Evolutionary conservation across 2,888 invertebrate species (phyloP).

Genomic region (Leucoma salicis): DNA sequence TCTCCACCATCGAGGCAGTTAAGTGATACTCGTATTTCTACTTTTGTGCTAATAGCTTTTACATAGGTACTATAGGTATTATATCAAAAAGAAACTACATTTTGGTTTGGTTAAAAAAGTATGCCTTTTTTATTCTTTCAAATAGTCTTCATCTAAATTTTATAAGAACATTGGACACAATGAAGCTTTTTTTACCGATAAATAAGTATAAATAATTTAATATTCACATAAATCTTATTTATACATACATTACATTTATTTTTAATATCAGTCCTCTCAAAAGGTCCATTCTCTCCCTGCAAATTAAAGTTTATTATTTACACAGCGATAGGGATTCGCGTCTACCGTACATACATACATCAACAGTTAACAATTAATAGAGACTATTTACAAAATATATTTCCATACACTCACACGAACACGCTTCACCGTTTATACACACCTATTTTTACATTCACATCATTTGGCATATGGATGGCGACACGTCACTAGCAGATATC

Average conservation of each 20-base stretch:
- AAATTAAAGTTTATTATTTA: slow-evolving; percentile 81
- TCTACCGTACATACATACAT: slow-evolving; percentile 81
- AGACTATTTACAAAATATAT: slow-evolving; percentile 82
- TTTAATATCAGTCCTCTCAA: slow-evolving; percentile 82
- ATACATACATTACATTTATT: slow-evolving; percentile 82
- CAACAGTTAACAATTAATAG: slow-evolving; percentile 82
- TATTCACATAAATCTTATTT: slow-evolving; percentile 82
- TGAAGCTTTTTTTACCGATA: slow-evolving; percentile 82
- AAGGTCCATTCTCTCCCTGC: slow-evolving; percentile 82
- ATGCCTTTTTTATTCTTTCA: slow-evolving; percentile 82
- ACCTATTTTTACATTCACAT: slow-evolving; percentile 64
- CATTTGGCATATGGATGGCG: slow-evolving; percentile 80
- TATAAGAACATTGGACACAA: slow-evolving; percentile 83
- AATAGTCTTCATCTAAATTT: slow-evolving; percentile 82
- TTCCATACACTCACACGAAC: slow-evolving; percentile 61
- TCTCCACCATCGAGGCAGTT: too few relatives aligned
- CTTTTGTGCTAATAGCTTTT: too few relatives aligned
- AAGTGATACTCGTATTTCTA: too few relatives aligned
- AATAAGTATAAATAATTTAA: slow-evolving; percentile 83
- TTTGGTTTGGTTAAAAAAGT: slow-evolving; percentile 80
- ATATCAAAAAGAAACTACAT: slow-evolving; percentile 58
- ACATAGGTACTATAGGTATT: too few relatives aligned
- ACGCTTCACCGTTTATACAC: slow-evolving; percentile 64
- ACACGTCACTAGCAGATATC: slow-evolving; percentile 73
- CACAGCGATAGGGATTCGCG: slow-evolving; percentile 81